phyloP scores from a whole-genome alignment of 2,797 vertebrate species.

The Vireo griseus region DNA sequence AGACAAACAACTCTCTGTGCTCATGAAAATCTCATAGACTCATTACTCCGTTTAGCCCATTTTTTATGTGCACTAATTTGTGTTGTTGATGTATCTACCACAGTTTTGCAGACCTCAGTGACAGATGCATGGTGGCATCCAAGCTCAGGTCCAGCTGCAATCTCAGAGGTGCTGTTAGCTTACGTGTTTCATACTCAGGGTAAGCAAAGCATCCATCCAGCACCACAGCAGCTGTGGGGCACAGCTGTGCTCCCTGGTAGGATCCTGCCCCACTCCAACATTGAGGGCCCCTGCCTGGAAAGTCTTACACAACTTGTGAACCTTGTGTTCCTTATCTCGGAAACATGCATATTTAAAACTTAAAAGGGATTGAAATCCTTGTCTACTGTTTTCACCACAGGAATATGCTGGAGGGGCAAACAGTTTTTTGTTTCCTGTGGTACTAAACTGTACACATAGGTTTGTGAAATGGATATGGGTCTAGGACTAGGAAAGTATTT shows the following conservation, averaged over 20 bases:
- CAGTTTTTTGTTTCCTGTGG: neutral
- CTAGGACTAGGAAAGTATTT: neutral
- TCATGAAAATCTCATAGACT: neutral
- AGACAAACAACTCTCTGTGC: neutral
- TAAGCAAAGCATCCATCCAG: neutral
- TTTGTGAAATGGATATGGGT: neutral
- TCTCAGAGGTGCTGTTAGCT: neutral
- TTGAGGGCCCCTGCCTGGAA: neutral
- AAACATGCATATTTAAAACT: neutral
- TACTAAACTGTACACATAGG: neutral
- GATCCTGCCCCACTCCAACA: neutral
- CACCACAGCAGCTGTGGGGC: neutral
- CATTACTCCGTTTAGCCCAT: neutral
- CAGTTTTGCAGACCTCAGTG: neutral
- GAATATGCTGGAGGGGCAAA: neutral
- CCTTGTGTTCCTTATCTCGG: neutral
- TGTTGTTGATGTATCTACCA: neutral
- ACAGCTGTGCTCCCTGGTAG: fast-evolving
- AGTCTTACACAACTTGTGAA: neutral
- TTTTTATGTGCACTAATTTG: fast-evolving
- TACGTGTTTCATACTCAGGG: neutral
- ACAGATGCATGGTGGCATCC: neutral
- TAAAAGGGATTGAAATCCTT: neutral
- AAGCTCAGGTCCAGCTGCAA: neutral
- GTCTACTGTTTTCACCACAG: neutral